phyloP scores from a whole-genome alignment of 1,140 invertebrate species.

The Psix sp. region DNA sequence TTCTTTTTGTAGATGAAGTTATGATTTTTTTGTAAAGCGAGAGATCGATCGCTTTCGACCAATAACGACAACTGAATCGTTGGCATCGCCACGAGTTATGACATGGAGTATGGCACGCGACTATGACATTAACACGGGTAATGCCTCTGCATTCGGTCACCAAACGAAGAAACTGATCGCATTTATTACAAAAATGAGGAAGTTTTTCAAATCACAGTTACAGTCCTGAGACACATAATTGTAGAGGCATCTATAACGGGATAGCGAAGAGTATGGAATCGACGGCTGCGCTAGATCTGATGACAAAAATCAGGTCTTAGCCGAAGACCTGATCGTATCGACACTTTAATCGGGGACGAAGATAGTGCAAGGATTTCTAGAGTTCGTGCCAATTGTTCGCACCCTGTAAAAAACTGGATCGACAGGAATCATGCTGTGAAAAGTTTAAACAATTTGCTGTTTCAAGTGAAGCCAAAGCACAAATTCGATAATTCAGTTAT shows the following conservation, averaged over 20 bases:
- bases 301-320: conserved; percentile 11
- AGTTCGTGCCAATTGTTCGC: conserved; percentile 9
- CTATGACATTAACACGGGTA: conserved; percentile 12
- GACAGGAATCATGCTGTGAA: conserved; percentile 8
- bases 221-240: background rate
- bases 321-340: conserved; percentile 1
- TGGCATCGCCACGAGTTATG: conserved; percentile 8
- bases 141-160: conserved; percentile 11
- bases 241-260: conserved; percentile 9
- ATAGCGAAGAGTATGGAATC: conserved; percentile 26
- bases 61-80: too few species aligned
- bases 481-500: conserved; percentile 10
- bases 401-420: conserved; percentile 12
- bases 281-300: conserved; percentile 14
- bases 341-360: conserved; percentile 13
- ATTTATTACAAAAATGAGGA: conserved; percentile 3
- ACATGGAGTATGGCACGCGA: conserved; percentile 9
- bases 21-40: too few species aligned
- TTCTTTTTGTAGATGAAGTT: too few species aligned
- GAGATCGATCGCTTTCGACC: too few species aligned
- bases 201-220: conserved; percentile 9
- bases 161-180: conserved; percentile 2
- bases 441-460: conserved; percentile 24
- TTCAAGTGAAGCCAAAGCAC: conserved; percentile 10
- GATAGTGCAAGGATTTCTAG: background rate